Evolutionary conservation across 2,113 vertebrate species (phyloP).

Genomic region (Heloderma charlesbogerti): DNA sequence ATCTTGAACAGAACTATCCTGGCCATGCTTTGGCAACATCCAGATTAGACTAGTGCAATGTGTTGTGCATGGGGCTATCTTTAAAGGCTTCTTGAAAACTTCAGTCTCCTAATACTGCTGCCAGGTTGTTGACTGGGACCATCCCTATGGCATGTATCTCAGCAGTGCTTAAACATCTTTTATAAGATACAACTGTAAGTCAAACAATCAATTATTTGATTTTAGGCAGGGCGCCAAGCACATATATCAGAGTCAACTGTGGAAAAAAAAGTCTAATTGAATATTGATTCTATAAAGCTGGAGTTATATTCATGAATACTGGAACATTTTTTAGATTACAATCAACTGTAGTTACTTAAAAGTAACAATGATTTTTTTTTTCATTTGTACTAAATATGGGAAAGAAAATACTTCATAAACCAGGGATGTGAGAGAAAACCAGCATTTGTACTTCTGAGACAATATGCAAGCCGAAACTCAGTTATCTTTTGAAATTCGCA

Average conservation of each 20-base stretch:
- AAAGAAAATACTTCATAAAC: not conserved
- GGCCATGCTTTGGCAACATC: not conserved
- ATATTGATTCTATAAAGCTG: constrained; percentile 17
- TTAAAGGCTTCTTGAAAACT: not conserved
- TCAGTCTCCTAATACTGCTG: not conserved
- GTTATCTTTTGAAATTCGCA: no score
- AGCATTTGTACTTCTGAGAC: no score
- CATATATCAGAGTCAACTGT: constrained; percentile 1
- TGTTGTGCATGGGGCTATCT: not conserved
- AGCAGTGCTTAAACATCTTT: not conserved
- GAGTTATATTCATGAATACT: not conserved
- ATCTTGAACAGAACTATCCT: not conserved
- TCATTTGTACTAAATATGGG: not conserved
- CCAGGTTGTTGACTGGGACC: not conserved
- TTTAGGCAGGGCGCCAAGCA: not conserved
- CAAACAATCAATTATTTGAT: constrained; percentile 2
- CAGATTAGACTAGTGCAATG: not conserved
- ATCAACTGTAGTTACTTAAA: not conserved
- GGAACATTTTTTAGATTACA: constrained; percentile 7
- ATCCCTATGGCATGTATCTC: not conserved
- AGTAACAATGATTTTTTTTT: not conserved
- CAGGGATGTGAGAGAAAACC: no score
- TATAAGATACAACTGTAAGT: not conserved
- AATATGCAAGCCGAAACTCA: no score
- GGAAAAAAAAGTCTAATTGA: not conserved